Percentiles rank a stretch among this genome's conserved stretches.
Conservation (phyloP, 1,140 invertebrate genomes). For the Zaprionus taronus region DNA sequence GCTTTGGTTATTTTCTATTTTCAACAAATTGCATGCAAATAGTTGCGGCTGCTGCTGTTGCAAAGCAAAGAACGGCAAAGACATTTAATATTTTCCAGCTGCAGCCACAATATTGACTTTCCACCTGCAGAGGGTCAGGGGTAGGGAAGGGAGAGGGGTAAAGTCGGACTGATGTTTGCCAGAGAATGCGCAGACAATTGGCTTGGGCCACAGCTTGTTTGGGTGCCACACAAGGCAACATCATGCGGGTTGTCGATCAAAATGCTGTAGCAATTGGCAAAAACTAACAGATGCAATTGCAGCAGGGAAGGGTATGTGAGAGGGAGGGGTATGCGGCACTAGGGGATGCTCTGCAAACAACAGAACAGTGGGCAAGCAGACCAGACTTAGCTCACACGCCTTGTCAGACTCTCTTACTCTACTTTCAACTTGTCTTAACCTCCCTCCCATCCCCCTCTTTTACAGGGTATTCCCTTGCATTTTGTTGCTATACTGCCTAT, state of each 20-base stretch:
- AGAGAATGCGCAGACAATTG: constrained; percentile 21
- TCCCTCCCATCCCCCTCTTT: not conserved
- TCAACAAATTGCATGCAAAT: constrained; percentile 77
- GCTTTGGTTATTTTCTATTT: constrained; percentile 81
- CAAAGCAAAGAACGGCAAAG: constrained; percentile 34
- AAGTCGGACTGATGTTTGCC: constrained; percentile 2
- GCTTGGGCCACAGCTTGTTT: constrained; percentile 7
- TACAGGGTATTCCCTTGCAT: not conserved
- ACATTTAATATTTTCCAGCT: constrained; percentile 75
- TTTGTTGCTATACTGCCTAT: constrained; percentile 1
- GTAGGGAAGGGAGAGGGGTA: not conserved
- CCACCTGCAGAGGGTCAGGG: constrained; percentile 54
- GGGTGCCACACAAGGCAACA: not conserved
- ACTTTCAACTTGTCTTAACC: not conserved
- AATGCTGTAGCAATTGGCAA: constrained; percentile 10
- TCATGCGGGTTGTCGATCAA: constrained; percentile 28
- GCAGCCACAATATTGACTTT: constrained; percentile 78
- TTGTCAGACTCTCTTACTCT: not conserved
- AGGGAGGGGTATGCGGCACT: not conserved
- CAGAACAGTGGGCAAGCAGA: not conserved
- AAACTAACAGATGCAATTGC: constrained; percentile 13
- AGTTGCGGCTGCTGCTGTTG: constrained; percentile 57
- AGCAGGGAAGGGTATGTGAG: not conserved
- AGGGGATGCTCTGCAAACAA: not conserved
- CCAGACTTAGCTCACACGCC: not conserved